Evolutionary conservation across 2,888 invertebrate species (phyloP).

Genomic region (Camponotus fellah): DNA sequence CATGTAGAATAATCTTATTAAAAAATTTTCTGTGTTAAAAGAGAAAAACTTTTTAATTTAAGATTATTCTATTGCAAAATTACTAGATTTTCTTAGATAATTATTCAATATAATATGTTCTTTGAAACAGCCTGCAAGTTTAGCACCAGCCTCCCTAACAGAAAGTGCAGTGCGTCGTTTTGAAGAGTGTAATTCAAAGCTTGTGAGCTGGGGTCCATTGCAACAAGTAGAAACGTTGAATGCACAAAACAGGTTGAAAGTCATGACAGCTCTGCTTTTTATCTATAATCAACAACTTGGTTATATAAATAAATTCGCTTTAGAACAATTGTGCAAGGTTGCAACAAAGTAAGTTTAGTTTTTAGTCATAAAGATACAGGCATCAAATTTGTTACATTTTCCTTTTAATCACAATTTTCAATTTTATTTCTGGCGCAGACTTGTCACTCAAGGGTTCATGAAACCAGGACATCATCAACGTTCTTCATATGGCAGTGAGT

Average conservation of each 20-base stretch:
- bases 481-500: slow-evolving; percentile 88
- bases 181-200: slow-evolving; percentile 95
- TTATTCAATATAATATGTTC: slow-evolving; percentile 18
- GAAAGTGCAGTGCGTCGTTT: slow-evolving; percentile 94
- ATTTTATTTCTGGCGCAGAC: slow-evolving; percentile 86
- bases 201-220: slow-evolving; percentile 96
- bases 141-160: slow-evolving; percentile 93
- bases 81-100: background rate
- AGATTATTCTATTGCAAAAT: background rate
- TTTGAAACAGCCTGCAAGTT: slow-evolving; percentile 89
- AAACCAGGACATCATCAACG: slow-evolving; percentile 89
- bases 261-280: slow-evolving; percentile 96
- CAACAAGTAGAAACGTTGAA: slow-evolving; percentile 96
- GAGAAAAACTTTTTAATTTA: background rate
- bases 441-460: slow-evolving; percentile 94
- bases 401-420: background rate
- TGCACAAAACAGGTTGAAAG: slow-evolving; percentile 95
- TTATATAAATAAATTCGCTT: slow-evolving; percentile 91
- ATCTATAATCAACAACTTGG: slow-evolving; percentile 95
- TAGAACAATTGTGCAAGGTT: slow-evolving; percentile 93
- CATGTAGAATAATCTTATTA: background rate
- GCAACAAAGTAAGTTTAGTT: slow-evolving; percentile 90
- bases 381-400: slow-evolving; percentile 1
- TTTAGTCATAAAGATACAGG: background rate
- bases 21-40: background rate